These are phyloP conservation scores for Anas bernieri DNA, from an alignment of 2,797 vertebrate species.

Conservation along the genomic window DNA sequence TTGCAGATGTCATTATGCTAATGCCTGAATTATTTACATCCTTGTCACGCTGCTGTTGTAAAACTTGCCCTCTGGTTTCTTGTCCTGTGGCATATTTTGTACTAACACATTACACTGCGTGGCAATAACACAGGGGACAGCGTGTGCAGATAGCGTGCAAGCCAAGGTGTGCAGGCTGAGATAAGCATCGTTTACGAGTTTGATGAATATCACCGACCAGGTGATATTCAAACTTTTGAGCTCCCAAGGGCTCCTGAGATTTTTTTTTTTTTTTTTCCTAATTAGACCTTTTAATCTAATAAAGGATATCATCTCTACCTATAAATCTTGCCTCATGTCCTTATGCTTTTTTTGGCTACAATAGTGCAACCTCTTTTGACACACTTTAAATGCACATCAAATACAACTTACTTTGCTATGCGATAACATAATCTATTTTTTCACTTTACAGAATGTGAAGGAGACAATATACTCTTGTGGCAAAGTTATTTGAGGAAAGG, in stretches of 20 bases:
- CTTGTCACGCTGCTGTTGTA: background rate
- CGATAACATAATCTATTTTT: background rate
- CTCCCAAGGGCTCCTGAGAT: accelerated
- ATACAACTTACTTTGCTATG: background rate
- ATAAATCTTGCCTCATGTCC: background rate
- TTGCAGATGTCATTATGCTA: background rate
- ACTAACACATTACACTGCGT: background rate
- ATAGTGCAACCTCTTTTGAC: background rate
- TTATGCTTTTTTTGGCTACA: background rate
- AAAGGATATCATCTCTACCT: background rate
- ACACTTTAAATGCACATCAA: background rate
- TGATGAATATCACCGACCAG: background rate
- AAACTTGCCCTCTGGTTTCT: background rate
- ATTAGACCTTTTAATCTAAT: background rate
- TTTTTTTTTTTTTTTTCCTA: background rate
- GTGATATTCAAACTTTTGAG: background rate
- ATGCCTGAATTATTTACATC: background rate
- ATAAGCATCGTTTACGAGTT: background rate
- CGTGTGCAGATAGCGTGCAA: background rate
- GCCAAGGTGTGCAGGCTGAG: background rate
- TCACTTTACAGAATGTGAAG: background rate
- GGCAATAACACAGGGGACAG: background rate
- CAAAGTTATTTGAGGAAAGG: background rate
- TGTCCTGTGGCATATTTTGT: background rate
- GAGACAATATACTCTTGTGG: background rate